phyloP scores from a whole-genome alignment of 2,888 invertebrate species.

The Timandra comae region DNA sequence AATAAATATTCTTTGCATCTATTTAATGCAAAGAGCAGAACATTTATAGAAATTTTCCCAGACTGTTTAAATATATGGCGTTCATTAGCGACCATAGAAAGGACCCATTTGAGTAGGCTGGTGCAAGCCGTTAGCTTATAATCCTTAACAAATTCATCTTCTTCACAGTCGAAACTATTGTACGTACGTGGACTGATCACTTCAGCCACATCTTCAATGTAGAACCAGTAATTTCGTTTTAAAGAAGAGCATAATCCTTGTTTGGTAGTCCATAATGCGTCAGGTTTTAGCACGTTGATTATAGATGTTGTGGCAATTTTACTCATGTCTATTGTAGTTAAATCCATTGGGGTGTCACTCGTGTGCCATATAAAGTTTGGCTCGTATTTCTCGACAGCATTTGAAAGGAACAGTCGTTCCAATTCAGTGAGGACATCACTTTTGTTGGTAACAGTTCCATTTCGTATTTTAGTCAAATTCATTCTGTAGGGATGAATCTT shows the following conservation, averaged over 20 bases:
- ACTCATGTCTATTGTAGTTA: conserved; percentile 33
- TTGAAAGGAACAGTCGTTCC: conserved; percentile 58
- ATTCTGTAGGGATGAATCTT: conserved; percentile 70
- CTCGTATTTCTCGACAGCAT: conserved; percentile 47
- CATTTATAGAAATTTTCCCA: conserved; percentile 74
- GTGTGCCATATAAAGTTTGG: conserved; percentile 61
- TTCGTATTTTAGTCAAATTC: conserved; percentile 53
- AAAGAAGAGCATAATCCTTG: conserved; percentile 72
- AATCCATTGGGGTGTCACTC: conserved; percentile 32
- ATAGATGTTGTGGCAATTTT: conserved; percentile 37
- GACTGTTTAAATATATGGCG: conserved; percentile 60
- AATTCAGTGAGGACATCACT: conserved; percentile 44
- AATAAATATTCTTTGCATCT: conserved; percentile 81
- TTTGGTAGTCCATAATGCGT: conserved; percentile 61
- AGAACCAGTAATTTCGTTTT: conserved; percentile 80
- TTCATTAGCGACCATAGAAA: conserved; percentile 53
- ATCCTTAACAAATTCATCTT: conserved; percentile 80
- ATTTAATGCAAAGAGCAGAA: conserved; percentile 82
- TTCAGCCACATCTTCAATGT: conserved; percentile 77
- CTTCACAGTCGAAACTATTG: conserved; percentile 74
- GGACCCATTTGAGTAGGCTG: conserved; percentile 80
- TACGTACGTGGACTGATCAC: conserved; percentile 85
- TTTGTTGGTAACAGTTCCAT: conserved; percentile 35
- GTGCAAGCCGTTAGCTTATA: conserved; percentile 88
- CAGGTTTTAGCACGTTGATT: conserved; percentile 53